Evolutionary conservation across 2,888 invertebrate genomes (phyloP).

Genomic region (Eulithis prunata): DNA sequence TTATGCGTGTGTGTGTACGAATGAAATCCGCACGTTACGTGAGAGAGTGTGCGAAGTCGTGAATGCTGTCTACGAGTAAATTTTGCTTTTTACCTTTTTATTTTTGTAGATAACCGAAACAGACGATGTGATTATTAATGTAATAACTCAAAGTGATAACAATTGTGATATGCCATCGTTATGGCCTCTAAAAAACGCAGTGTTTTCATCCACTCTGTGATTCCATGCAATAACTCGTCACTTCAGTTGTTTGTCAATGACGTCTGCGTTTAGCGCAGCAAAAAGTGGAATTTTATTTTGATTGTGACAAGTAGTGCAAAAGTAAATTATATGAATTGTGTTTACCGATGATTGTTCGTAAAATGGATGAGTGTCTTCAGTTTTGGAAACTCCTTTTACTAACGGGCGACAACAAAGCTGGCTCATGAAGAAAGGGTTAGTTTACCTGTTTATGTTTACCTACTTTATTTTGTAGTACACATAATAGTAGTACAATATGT

Average conservation of each 20-base stretch:
- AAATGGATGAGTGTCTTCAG: conserved; percentile 81
- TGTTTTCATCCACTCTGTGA: conserved; percentile 80
- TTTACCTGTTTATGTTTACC: conserved; percentile 78
- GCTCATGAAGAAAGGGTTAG: conserved; percentile 85
- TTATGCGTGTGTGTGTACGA: conserved; percentile 58
- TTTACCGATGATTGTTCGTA: conserved; percentile 76
- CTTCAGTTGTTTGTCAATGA: conserved; percentile 84
- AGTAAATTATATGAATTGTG: conserved; percentile 74
- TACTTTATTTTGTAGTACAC: conserved; percentile 40
- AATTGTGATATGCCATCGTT: conserved; percentile 77
- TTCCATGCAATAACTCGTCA: conserved; percentile 81
- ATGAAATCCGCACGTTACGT: conserved; percentile 76
- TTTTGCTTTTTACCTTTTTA: conserved; percentile 83
- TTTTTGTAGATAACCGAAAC: conserved; percentile 78
- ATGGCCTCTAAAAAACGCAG: conserved; percentile 74
- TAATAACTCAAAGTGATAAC: conserved; percentile 78
- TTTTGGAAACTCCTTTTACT: conserved; percentile 75
- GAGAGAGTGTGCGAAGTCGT: conserved; percentile 82
- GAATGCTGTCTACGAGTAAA: conserved; percentile 78
- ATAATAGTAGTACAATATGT: conserved; percentile 47
- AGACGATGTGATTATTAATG: conserved; percentile 74
- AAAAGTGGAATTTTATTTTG: conserved; percentile 83
- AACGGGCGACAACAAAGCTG: conserved; percentile 78
- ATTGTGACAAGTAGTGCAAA: conserved; percentile 83
- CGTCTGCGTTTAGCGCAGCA: conserved; percentile 84